Base-by-base conservation (phyloP, 2,113 vertebrate genomes). In the Sinocyclocheilus anshuiensis region DNA sequence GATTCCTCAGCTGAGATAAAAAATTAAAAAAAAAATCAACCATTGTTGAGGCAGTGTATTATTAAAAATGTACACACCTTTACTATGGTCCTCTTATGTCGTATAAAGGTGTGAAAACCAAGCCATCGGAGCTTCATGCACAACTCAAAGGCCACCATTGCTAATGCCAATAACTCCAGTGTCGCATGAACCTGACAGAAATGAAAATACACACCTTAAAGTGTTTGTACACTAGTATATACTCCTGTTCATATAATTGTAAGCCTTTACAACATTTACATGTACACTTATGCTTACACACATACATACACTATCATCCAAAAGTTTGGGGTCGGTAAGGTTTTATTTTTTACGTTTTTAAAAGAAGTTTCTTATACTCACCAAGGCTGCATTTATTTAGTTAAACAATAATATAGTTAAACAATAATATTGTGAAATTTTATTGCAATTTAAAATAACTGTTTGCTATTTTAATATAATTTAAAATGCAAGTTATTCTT, bases 51-150 rank as follows among this genome's bases (percentile, higher is more conserved):
- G 16, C 53, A 18, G 53, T 18, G 53, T 18, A 55, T 33, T 33
- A 81, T 7, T 29, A 65, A 48, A 29, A 59, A 61, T 7, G 7
- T 1, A 74, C 57, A 33, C 42, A 99, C 98, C 97, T 99, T 99
- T 79, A 99, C 96, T 97, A 99, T 97, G 72, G 98, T 99, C 92
- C 98, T 97, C 90, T 96, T 99, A 94, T 99, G 98, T 33, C 95
- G 95, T 91, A 99, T 94, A 91, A 98, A 99, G 12, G 96, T 98
- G 85, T 96, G 94, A 89, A 97, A 97, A 90, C 98, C 98, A 88
- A 99, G 93, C 98, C 98, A 99, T 53, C 98, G 95, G 85, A 99
- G 91, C 91, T 99, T 99, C 97, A 99, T 99, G 0, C 96, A 96
- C 78, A 99, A 96, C 36, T 99, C 98, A 87, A 99, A 99, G n/a